phyloP scores from a whole-genome alignment of 1,140 invertebrate genomes.

The Phthorimaea operculella region DNA sequence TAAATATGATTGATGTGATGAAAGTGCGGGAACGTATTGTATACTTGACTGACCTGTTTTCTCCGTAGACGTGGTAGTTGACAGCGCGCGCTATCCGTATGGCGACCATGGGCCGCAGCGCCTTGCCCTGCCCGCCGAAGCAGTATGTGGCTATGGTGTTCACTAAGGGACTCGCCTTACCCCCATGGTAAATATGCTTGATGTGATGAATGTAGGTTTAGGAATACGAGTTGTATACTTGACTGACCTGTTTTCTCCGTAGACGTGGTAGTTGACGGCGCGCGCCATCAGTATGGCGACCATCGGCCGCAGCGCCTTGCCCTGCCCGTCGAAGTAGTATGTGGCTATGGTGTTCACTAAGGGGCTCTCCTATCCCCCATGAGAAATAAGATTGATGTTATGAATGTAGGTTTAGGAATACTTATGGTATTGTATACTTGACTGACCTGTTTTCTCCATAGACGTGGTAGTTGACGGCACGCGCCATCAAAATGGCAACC shows the following conservation, averaged over 20 bases:
- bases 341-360: constrained; percentile 89
- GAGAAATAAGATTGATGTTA: too few species aligned
- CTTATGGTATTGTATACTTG: too few species aligned
- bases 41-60: constrained; percentile 79
- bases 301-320: constrained; percentile 94
- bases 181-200: too few species aligned
- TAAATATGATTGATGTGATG: too few species aligned
- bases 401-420: too few species aligned
- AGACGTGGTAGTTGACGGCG: constrained; percentile 90
- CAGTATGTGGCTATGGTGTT: constrained; percentile 93
- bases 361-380: too few species aligned
- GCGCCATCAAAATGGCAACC: constrained; percentile 90
- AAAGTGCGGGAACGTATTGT: too few species aligned
- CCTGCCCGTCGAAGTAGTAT: constrained; percentile 97
- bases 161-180: too few species aligned
- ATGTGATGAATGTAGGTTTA: too few species aligned
- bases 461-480: constrained; percentile 90
- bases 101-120: constrained; percentile 91
- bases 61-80: constrained; percentile 88
- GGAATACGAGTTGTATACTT: too few species aligned
- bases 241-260: constrained; percentile 84
- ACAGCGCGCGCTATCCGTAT: constrained; percentile 92
- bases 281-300: constrained; percentile 91
- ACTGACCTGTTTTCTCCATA: constrained; percentile 84
- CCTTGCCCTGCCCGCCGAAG: constrained; percentile 97